phyloP scores from a whole-genome alignment of 1,140 invertebrate species.

The Planococcus citri region DNA sequence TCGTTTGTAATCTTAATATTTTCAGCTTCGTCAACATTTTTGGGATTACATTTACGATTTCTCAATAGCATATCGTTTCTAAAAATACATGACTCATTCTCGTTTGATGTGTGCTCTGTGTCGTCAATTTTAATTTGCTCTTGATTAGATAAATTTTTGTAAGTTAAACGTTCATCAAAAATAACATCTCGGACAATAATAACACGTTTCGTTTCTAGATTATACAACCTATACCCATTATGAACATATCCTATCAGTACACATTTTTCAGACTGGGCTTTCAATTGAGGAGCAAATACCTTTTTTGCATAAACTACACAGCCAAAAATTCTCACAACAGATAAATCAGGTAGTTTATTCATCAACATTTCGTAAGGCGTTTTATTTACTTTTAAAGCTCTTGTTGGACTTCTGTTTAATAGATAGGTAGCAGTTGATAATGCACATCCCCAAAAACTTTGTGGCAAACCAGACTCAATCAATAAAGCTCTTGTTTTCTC shows the following conservation, averaged over 20 bases:
- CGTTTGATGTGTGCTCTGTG: too few relatives aligned
- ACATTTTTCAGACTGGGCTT: slow-evolving; percentile 26
- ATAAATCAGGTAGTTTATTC: slow-evolving; percentile 25
- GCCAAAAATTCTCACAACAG: slow-evolving; percentile 31
- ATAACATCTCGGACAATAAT: background rate
- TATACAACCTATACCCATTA: slow-evolving; percentile 23
- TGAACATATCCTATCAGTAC: slow-evolving; percentile 28
- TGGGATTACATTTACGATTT: too few relatives aligned
- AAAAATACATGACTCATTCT: too few relatives aligned
- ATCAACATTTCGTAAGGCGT: slow-evolving; percentile 22
- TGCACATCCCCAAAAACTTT: slow-evolving; percentile 32
- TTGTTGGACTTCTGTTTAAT: slow-evolving; percentile 22
- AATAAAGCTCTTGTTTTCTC: slow-evolving; percentile 31
- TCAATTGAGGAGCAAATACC: slow-evolving; percentile 27
- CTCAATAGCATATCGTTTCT: too few relatives aligned
- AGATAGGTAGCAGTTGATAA: slow-evolving; percentile 24
- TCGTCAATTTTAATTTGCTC: too few relatives aligned
- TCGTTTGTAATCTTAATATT: too few relatives aligned
- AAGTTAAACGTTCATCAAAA: background rate
- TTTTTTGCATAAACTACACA: slow-evolving; percentile 13
- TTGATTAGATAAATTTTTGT: too few relatives aligned
- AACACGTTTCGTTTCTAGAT: background rate
- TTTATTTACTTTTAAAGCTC: slow-evolving; percentile 16
- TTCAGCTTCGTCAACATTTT: too few relatives aligned
- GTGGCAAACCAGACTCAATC: slow-evolving; percentile 26